Evolutionary conservation across 2,797 vertebrate genomes (phyloP).

Genomic region (Echeneis naucrates): DNA sequence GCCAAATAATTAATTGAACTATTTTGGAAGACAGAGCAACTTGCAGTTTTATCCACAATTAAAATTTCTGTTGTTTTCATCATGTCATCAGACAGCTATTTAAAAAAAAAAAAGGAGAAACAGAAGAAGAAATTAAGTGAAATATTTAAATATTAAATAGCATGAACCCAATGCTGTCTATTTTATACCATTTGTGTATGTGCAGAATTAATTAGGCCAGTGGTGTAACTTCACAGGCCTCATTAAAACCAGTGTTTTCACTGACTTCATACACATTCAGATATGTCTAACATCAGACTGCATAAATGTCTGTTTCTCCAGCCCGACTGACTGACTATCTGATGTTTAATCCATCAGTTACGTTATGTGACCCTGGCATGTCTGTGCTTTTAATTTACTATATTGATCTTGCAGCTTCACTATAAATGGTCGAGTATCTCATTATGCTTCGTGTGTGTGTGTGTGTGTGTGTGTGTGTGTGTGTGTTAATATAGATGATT

Average conservation of each 20-base stretch:
- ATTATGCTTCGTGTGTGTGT: conserved; percentile 37
- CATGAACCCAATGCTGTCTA: not conserved
- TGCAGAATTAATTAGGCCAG: not conserved
- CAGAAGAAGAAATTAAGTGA: not conserved
- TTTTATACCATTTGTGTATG: not conserved
- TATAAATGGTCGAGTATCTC: conserved; percentile 51
- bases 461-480: not conserved
- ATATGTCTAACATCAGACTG: not conserved
- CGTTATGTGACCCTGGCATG: conserved; percentile 52
- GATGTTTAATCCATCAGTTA: conserved; percentile 59
- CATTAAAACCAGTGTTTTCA: not conserved
- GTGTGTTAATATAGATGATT: conserved; percentile 49
- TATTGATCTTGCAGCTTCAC: conserved; percentile 66
- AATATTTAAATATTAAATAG: not conserved
- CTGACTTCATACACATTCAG: not conserved
- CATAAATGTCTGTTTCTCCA: conserved; percentile 46
- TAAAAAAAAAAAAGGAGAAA: not conserved
- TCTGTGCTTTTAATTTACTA: conserved; percentile 63
- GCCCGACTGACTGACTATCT: conserved; percentile 37
- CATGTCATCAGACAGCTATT: not conserved
- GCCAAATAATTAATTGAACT: not conserved
- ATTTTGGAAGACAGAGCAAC: not conserved
- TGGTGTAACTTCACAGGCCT: not conserved
- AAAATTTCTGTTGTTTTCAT: not conserved
- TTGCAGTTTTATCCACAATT: not conserved